These are phyloP conservation scores for Excalfactoria chinensis DNA, from an alignment of 2,113 vertebrate species.

Conservation along the genomic window DNA sequence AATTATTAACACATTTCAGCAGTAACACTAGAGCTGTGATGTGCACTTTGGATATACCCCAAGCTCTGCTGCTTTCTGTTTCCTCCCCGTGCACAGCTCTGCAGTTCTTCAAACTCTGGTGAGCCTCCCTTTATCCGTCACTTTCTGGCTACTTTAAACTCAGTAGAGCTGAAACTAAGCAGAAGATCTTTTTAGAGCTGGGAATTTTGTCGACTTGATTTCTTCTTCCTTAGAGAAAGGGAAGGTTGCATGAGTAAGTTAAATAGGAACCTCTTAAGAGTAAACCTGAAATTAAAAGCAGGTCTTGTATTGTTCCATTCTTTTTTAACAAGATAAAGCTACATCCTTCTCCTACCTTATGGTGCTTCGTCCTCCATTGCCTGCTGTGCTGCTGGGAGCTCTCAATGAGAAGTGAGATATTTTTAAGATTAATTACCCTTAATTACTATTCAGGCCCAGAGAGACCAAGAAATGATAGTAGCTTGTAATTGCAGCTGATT, in stretches of 20 bases:
- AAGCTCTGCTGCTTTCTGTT: background rate
- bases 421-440: background rate
- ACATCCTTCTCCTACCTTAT: background rate
- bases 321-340: background rate
- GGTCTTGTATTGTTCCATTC: background rate
- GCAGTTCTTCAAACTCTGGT: background rate
- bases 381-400: background rate
- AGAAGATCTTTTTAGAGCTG: background rate
- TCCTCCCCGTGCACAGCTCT: background rate
- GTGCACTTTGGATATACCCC: background rate
- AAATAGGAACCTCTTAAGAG: background rate
- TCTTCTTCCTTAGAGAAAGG: background rate
- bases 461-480: background rate
- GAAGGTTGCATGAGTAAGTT: background rate
- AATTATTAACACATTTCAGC: slow-evolving; percentile 34
- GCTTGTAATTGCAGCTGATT: background rate
- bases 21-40: background rate
- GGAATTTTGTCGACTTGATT: background rate
- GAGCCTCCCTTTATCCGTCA: background rate
- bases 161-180: background rate
- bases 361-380: background rate
- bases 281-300: background rate
- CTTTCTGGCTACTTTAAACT: background rate
- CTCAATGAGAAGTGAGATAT: background rate
- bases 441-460: background rate